These are phyloP conservation scores for Drosophila oshimai DNA, from an alignment of 1,140 invertebrate species.

Conservation along the genomic window DNA sequence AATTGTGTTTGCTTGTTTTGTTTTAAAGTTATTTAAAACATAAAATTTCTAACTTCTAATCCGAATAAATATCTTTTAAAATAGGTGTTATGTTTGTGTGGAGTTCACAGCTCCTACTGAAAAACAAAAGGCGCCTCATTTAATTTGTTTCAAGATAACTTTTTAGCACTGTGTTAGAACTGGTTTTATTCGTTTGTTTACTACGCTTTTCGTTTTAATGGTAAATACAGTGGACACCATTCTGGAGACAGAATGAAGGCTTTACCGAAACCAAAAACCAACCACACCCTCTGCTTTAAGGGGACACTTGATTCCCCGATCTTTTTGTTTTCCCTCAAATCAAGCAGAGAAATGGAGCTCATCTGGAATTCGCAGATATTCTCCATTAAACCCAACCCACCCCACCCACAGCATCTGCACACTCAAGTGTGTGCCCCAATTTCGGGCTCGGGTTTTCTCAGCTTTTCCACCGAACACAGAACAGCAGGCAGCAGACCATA, in stretches of 20 bases:
- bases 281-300: too few relatives aligned
- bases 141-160: background rate
- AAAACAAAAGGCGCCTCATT: background rate
- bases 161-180: background rate
- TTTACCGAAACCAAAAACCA: background rate
- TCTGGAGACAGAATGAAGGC: background rate
- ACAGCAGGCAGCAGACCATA: conserved; percentile 59
- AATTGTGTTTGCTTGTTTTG: too few relatives aligned
- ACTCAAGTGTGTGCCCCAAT: conserved; percentile 14
- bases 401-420: background rate
- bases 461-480: conserved; percentile 51
- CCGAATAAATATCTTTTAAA: too few relatives aligned
- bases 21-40: too few relatives aligned
- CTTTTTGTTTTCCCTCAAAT: background rate
- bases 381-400: background rate
- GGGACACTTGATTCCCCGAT: too few relatives aligned
- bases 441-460: conserved; percentile 11
- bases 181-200: background rate
- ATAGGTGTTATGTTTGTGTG: background rate
- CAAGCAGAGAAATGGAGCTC: background rate
- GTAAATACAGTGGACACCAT: background rate
- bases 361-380: background rate
- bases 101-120: too few relatives aligned
- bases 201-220: background rate
- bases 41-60: background rate